A percentile compares a stretch with the other conserved stretches of the same genome.
Evolutionary conservation across 1,140 invertebrate species (phyloP).

Genomic region (Limonius californicus): DNA sequence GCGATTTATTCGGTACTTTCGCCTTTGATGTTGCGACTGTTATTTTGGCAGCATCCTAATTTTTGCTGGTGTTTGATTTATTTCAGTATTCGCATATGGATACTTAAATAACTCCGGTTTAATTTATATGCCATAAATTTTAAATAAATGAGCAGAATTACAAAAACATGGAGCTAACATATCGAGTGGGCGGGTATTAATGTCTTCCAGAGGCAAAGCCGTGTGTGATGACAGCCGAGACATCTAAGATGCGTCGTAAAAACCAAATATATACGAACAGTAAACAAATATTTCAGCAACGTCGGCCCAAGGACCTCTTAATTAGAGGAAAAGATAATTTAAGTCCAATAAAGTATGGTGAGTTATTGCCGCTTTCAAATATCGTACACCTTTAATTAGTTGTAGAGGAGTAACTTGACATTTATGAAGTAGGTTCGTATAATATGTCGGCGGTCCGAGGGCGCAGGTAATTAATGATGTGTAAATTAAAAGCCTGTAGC

Average conservation of each 20-base stretch:
- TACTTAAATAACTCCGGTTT: conserved; percentile 3
- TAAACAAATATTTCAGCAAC: conserved; percentile 34
- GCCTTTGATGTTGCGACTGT: too few relatives aligned
- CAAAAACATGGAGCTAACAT: conserved; percentile 36
- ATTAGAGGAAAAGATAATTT: conserved; percentile 32
- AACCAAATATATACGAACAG: conserved; percentile 17
- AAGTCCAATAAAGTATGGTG: conserved; percentile 28
- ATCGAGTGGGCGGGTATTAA: conserved; percentile 36
- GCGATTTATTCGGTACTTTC: too few relatives aligned
- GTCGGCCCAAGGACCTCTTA: conserved; percentile 30
- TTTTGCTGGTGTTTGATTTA: background rate
- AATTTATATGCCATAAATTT: conserved; percentile 32
- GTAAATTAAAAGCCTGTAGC: conserved; percentile 43
- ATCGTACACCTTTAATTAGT: conserved; percentile 32
- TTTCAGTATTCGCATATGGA: background rate
- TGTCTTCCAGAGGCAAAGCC: conserved; percentile 34
- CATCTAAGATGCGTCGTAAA: conserved; percentile 25
- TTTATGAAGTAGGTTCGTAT: conserved; percentile 38
- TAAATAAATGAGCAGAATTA: conserved; percentile 36
- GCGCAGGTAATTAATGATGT: conserved; percentile 41
- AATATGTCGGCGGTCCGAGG: conserved; percentile 32
- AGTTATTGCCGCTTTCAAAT: conserved; percentile 17
- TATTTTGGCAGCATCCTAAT: too few relatives aligned
- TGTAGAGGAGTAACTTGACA: conserved; percentile 33
- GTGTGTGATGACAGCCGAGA: conserved; percentile 35